Evolutionary conservation across 2,888 invertebrate genomes (phyloP).

Genomic region (Abrostola triplasia): DNA sequence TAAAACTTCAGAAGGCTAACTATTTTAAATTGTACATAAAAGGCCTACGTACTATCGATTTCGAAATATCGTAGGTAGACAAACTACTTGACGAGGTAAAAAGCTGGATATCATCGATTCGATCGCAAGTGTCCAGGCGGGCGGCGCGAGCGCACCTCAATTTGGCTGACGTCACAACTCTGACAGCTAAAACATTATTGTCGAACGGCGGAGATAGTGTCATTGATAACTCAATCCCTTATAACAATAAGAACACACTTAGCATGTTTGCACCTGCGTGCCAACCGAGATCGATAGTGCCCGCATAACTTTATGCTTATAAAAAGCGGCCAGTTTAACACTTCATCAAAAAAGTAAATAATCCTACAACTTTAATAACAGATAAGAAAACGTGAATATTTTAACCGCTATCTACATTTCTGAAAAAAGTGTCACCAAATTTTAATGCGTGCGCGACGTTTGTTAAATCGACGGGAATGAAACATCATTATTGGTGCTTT

Average conservation of each 20-base stretch:
- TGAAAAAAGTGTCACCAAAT: slow-evolving; percentile 76
- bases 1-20: background rate
- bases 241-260: slow-evolving; percentile 88
- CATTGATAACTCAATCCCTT: slow-evolving; percentile 88
- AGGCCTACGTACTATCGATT: slow-evolving; percentile 26
- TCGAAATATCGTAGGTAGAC: slow-evolving; percentile 49
- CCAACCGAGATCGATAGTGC: slow-evolving; percentile 76
- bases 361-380: slow-evolving; percentile 49
- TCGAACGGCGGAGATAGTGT: slow-evolving; percentile 87
- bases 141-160: slow-evolving; percentile 72
- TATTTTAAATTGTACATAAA: slow-evolving; percentile 17
- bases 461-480: slow-evolving; percentile 82
- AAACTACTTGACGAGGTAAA: slow-evolving; percentile 58
- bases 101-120: slow-evolving; percentile 70
- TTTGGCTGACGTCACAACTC: slow-evolving; percentile 87
- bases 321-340: slow-evolving; percentile 60
- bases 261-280: slow-evolving; percentile 88
- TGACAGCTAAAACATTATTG: slow-evolving; percentile 87
- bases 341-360: slow-evolving; percentile 55
- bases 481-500: slow-evolving; percentile 88
- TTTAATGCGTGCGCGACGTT: slow-evolving; percentile 71
- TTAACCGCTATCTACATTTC: slow-evolving; percentile 52
- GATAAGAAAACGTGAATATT: slow-evolving; percentile 56
- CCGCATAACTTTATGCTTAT: slow-evolving; percentile 72
- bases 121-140: slow-evolving; percentile 70